These are phyloP conservation scores for Ailuropoda melanoleuca DNA, from an alignment of 2,113 vertebrate species.

Conservation along the genomic window DNA sequence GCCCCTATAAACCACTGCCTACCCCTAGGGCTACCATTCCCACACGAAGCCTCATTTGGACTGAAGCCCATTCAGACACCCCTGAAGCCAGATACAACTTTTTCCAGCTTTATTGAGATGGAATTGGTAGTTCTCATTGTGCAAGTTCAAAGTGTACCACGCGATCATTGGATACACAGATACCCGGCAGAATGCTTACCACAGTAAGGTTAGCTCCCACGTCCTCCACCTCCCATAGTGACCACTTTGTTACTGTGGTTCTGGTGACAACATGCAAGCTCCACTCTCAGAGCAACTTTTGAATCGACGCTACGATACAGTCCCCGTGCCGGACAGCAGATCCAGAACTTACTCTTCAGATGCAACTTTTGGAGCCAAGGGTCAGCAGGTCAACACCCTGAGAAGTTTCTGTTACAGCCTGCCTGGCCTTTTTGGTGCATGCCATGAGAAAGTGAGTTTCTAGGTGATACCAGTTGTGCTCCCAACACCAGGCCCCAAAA, in stretches of 20 bases:
- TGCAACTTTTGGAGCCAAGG: not conserved
- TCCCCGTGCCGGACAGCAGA: no score
- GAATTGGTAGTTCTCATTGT: not conserved
- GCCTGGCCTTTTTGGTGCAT: not conserved
- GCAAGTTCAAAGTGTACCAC: not conserved
- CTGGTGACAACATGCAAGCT: not conserved
- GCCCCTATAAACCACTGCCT: slow-evolving; percentile 42
- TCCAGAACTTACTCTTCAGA: not conserved
- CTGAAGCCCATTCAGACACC: not conserved
- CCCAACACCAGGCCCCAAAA: not conserved
- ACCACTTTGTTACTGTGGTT: not conserved
- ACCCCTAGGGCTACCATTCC: not conserved
- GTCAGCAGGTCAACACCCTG: not conserved
- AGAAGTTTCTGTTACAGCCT: not conserved
- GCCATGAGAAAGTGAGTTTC: slow-evolving; percentile 36
- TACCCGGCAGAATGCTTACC: not conserved
- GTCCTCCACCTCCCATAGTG: not conserved
- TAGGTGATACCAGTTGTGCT: not conserved
- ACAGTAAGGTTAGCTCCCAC: not conserved
- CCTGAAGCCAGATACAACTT: slow-evolving; percentile 34
- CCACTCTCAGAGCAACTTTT: not conserved
- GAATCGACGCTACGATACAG: no score
- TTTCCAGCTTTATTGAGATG: not conserved
- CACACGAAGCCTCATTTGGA: not conserved
- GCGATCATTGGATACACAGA: no score